A percentile compares a stretch with the other conserved stretches of the same genome.
phyloP scores from a whole-genome alignment of 1,140 invertebrate species.

The Onthophagus taurus region DNA sequence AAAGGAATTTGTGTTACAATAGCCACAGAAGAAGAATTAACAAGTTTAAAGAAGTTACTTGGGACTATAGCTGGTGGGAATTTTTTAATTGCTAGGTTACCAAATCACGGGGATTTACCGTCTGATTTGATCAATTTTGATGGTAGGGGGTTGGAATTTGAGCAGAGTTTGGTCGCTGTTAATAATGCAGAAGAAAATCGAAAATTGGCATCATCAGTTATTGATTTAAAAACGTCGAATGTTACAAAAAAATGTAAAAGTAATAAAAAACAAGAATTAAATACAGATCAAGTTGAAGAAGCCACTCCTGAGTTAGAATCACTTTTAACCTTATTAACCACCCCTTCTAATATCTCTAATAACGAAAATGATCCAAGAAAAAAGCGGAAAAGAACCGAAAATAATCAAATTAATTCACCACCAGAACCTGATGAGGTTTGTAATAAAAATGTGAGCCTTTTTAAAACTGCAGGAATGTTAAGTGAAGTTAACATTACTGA shows the following conservation, averaged over 20 bases:
- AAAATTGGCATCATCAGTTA: slow-evolving; percentile 9
- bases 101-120: slow-evolving; percentile 27
- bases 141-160: slow-evolving; percentile 31
- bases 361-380: too few species aligned
- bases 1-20: slow-evolving; percentile 63
- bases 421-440: too few species aligned
- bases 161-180: slow-evolving; percentile 10
- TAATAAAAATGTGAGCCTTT: too few species aligned
- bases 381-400: too few species aligned
- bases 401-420: too few species aligned
- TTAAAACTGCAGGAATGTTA: neutral
- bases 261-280: neutral
- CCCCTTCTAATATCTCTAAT: too few species aligned
- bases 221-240: slow-evolving; percentile 9
- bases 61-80: slow-evolving; percentile 38
- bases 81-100: slow-evolving; percentile 43
- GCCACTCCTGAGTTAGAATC: too few species aligned
- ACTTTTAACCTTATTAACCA: too few species aligned
- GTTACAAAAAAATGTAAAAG: neutral
- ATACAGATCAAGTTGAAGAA: neutral
- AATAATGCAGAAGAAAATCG: slow-evolving; percentile 9
- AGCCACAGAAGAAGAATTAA: slow-evolving; percentile 47
- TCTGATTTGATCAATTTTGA: slow-evolving; percentile 36
- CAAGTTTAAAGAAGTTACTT: slow-evolving; percentile 48
- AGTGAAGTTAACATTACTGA: neutral